Evolutionary conservation across 2,888 invertebrate species (phyloP), one percentile per base, ranked within the genome.

Genomic region (Noctua comes): DNA sequence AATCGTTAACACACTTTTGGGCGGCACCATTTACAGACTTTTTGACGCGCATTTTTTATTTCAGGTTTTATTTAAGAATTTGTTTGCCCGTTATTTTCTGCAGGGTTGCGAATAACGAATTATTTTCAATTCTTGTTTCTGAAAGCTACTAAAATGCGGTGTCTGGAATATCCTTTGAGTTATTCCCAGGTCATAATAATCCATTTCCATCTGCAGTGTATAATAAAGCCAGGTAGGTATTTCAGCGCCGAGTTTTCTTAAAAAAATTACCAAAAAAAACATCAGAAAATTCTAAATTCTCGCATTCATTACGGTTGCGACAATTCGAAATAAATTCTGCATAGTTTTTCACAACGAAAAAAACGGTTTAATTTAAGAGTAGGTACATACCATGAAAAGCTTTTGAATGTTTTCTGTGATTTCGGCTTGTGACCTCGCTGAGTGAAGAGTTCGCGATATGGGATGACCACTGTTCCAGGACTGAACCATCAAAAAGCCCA

Each of bases 391-490:
- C 16, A 24, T 43, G 68, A 46, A 31, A 16, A 21, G 24, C 1
- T n/a, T 36, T 68, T 68, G 3, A n/a, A 48, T 48, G 43, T 69
- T 48, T 68, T 73, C n/a, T 36, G 46, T 69, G n/a, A 69, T 48
- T 69, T 48, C n/a, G 11, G n/a, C 2, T 48, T 69, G 13, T n/a
- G 68, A 46, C 24, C 43, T 66, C 11, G 18, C 46, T 66, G 31
- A 11, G 11, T 4, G 11, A n/a, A 36, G 36, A 36, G 36, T 4
- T 36, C 36, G 36, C 36, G 36, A 36, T 36, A 4, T 4, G 36
- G 36, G 4, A 36, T 36, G 36, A 4, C 4, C 4, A 36, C 36
- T 36, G 31, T 31, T 24, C 40, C 27, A 40, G 27, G 21, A 21
- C 7, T 13, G n/a, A 40, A 68, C 1, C 10, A 48, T 3, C 10